Evolutionary conservation across 2,888 invertebrate species (phyloP).

Genomic region (Rhamnusium bicolor): DNA sequence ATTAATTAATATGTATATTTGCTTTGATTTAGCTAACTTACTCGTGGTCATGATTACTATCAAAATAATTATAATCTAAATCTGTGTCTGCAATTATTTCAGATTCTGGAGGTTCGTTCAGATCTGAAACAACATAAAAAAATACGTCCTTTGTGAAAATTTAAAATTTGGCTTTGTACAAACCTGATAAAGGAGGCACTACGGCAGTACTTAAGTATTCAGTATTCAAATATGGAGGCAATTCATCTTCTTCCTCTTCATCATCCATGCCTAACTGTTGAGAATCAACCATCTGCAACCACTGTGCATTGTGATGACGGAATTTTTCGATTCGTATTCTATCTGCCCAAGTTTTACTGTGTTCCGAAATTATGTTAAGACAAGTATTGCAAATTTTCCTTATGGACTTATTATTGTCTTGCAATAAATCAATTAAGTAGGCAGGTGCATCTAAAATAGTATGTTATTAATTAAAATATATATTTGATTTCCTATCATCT

Average conservation of each 20-base stretch:
- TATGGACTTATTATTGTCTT: constrained; percentile 96
- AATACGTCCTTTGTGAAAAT: no score
- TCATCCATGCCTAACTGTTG: constrained; percentile 72
- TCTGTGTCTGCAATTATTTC: constrained; percentile 65
- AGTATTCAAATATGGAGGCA: constrained; percentile 84
- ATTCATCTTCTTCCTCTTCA: constrained; percentile 78
- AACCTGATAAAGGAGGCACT: constrained; percentile 66
- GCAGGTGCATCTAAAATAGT: constrained; percentile 90
- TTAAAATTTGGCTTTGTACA: no score
- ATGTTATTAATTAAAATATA: no score
- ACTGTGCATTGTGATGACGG: constrained; percentile 98
- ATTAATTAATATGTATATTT: constrained; percentile 25
- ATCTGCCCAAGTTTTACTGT: constrained; percentile 93
- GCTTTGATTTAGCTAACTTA: constrained; percentile 48
- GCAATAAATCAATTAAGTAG: constrained; percentile 96
- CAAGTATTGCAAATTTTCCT: constrained; percentile 96
- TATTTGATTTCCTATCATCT: not conserved
- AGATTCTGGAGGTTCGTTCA: constrained; percentile 60
- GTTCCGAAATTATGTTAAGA: constrained; percentile 94
- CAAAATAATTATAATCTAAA: constrained; percentile 65
- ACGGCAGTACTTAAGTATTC: constrained; percentile 74
- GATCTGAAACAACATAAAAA: constrained; percentile 55
- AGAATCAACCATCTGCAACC: constrained; percentile 96
- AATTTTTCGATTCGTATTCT: constrained; percentile 96
- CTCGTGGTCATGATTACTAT: constrained; percentile 57